phyloP scores from a whole-genome alignment of 2,797 vertebrate genomes.

The Gymnopithys bicolor region DNA sequence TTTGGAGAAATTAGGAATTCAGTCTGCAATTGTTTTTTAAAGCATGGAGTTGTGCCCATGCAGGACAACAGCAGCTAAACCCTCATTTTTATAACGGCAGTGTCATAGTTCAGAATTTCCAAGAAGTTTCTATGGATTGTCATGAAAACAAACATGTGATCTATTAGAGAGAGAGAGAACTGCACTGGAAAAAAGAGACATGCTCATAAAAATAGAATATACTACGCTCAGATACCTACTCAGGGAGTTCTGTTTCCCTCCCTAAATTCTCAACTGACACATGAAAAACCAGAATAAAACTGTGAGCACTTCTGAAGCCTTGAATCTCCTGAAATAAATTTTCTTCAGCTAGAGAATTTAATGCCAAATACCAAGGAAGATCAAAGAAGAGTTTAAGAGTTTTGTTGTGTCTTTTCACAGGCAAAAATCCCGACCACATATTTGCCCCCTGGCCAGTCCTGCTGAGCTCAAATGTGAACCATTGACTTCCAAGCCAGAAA shows the following conservation, averaged over 20 bases:
- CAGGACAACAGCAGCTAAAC: neutral
- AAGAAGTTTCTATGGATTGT: neutral
- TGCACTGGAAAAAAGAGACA: neutral
- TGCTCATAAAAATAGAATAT: neutral
- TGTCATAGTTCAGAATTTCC: neutral
- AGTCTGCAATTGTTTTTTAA: neutral
- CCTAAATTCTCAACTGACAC: neutral
- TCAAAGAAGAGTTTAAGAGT: neutral
- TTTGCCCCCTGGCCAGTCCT: neutral
- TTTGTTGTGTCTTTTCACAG: neutral
- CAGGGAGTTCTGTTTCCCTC: neutral
- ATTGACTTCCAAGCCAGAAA: neutral
- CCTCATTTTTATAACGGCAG: neutral
- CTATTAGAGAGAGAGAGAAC: neutral
- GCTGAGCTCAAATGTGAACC: neutral
- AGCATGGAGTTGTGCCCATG: neutral
- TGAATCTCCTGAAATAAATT: neutral
- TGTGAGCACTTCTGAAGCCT: neutral
- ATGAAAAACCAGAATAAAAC: neutral
- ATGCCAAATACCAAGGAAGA: neutral
- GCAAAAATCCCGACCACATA: neutral
- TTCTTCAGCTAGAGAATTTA: neutral
- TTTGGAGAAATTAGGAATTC: neutral
- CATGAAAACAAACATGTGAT: neutral
- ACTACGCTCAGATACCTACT: neutral